Base-by-base conservation (phyloP, 2,797 vertebrate species). In the Odontamblyopus rebecca region DNA sequence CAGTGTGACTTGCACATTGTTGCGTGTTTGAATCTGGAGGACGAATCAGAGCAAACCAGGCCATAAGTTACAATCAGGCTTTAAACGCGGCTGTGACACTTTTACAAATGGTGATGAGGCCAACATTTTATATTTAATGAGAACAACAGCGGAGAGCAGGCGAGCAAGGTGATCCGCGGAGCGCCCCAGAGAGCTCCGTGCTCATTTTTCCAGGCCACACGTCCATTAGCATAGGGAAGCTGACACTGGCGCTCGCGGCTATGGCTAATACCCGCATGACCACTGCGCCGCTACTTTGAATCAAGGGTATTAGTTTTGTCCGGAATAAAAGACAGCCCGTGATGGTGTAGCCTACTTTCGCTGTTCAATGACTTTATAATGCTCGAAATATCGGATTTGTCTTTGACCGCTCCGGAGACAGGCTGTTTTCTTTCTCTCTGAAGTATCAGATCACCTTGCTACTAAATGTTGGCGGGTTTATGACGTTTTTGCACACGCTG, bases 211-310 rank as follows among this genome's bases (percentile, higher is more conserved):
- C 95, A 93, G 95, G 94, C 93, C 86, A 92, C 87, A 93, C 93
- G 93, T 94, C 94, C 95, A 97, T 97, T 97, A 96, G 95, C 96
- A 96, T 96, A 95, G 95, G 77, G 83, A 87, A 79, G 95, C 95
- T 96, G 95, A 95, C 94, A 93, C 93, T 93, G 89, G 96, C 86
- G 95, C 95, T 95, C 93, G 89, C 85, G 96, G 95, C 95, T 94
- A 85, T 77, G 67, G 69, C 92, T 93, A 86, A 87, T 81, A 85
- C 88, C 95, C 95, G 95, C 96, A 96, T 97, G 96, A 95, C 95
- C 95, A 95, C 94, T 95, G 93, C 67, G 75, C 87, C 87, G 84
- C 86, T 92, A 84, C 82, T 86, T 81, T 82, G 86, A 89, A 91
- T 92, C 90, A 89, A 87, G 84, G 88, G 86, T 88, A 86, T 88